Evolutionary conservation across 2,888 invertebrate species (phyloP).

Genomic region (Selenia dentaria): DNA sequence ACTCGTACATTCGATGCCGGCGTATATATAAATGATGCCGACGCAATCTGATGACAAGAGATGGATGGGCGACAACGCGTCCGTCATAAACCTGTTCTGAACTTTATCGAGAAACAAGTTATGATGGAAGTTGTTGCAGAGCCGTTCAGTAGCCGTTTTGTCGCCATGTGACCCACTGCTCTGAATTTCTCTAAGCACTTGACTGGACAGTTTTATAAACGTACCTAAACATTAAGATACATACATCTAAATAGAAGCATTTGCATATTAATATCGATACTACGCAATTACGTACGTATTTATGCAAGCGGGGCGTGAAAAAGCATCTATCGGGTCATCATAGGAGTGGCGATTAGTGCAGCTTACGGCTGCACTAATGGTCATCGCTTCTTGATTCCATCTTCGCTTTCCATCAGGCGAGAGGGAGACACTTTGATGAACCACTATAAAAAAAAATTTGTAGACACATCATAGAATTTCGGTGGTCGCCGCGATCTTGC

Average conservation of each 20-base stretch:
- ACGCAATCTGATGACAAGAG: constrained; percentile 45
- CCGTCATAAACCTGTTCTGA: constrained; percentile 28
- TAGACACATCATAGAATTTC: too few relatives aligned
- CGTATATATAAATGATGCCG: constrained; percentile 46
- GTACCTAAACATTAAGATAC: constrained; percentile 20
- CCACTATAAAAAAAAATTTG: too few relatives aligned
- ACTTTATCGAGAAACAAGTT: constrained; percentile 27
- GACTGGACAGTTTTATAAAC: constrained; percentile 36
- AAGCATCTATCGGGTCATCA: too few relatives aligned
- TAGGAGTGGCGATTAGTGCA: too few relatives aligned
- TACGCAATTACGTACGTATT: too few relatives aligned
- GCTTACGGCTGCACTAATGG: too few relatives aligned
- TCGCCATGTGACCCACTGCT: constrained; percentile 47
- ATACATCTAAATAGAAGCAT: neutral
- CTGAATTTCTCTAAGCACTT: constrained; percentile 41
- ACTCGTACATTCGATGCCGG: constrained; percentile 39
- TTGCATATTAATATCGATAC: neutral
- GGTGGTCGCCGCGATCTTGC: too few relatives aligned
- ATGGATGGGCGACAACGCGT: constrained; percentile 39
- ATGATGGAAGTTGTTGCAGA: constrained; percentile 25
- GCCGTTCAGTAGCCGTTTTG: constrained; percentile 38
- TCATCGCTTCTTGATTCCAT: too few relatives aligned
- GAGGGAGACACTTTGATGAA: too few relatives aligned
- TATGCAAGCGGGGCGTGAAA: too few relatives aligned
- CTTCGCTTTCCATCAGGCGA: too few relatives aligned